Conservation (phyloP, 2,113 vertebrate genomes). For the Oncorhynchus keta region DNA sequence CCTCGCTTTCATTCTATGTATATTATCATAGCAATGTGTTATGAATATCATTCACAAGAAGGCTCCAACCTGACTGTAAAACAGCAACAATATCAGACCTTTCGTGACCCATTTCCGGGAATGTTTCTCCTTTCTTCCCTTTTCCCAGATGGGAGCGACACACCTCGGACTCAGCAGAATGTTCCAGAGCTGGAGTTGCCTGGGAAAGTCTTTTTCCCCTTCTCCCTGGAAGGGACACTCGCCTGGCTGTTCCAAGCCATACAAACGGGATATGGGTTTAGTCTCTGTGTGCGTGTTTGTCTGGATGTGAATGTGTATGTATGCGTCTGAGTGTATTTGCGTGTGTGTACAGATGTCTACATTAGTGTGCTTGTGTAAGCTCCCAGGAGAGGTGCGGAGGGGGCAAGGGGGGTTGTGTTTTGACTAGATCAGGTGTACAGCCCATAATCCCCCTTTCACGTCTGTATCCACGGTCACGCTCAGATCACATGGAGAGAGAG, state of each 20-base stretch:
- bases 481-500: conserved; percentile 43
- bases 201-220: conserved; percentile 61
- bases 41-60: not conserved
- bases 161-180: conserved; percentile 38
- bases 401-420: conserved; percentile 61
- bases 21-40: not conserved
- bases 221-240: conserved; percentile 28
- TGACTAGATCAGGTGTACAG: conserved; percentile 68
- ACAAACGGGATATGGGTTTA: conserved; percentile 49
- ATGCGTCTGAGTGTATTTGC: conserved; percentile 25
- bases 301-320: conserved; percentile 22
- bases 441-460: conserved; percentile 48
- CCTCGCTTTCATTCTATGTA: not conserved
- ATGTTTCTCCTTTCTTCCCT: not conserved
- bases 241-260: conserved; percentile 58
- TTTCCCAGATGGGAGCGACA: conserved; percentile 30
- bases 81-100: not conserved
- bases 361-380: conserved; percentile 40
- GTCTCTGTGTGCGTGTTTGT: conserved; percentile 13
- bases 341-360: conserved; percentile 8
- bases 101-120: too few species aligned
- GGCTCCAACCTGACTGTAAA: not conserved
- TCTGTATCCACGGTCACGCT: conserved; percentile 36
- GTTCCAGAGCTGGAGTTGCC: conserved; percentile 53
- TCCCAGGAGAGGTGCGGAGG: conserved; percentile 36